Percentiles rank a stretch among this genome's conserved stretches.
Conservation (phyloP, 2,888 invertebrate genomes). For the Lasioglossum pauxillum region DNA sequence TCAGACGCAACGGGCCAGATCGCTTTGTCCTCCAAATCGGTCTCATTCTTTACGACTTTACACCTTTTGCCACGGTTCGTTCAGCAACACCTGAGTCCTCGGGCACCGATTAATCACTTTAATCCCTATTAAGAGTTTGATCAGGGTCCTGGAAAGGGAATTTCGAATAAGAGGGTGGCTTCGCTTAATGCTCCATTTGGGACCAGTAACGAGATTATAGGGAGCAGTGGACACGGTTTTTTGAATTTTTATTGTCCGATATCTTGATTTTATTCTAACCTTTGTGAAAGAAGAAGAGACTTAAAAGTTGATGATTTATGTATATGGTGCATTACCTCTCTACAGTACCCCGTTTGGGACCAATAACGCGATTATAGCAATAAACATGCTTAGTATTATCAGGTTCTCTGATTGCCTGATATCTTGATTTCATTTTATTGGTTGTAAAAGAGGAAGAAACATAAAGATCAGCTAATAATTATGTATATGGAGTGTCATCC, state of each 20-base stretch:
- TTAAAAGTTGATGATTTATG: neutral
- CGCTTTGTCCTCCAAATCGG: conserved; percentile 30
- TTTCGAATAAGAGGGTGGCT: neutral
- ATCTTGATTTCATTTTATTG: neutral
- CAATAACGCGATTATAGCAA: too few relatives aligned
- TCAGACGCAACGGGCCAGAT: neutral
- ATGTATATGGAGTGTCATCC: neutral
- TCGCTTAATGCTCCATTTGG: neutral
- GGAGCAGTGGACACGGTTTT: neutral
- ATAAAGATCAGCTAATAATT: neutral
- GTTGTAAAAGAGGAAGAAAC: neutral
- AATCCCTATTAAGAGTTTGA: conserved; percentile 1
- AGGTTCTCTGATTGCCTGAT: neutral
- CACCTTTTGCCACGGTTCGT: neutral
- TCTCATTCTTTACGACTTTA: conserved; percentile 23
- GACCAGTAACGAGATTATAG: neutral
- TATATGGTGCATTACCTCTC: neutral
- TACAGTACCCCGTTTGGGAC: neutral
- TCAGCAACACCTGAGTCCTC: neutral
- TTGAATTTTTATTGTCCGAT: neutral
- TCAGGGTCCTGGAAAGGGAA: neutral
- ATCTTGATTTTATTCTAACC: neutral
- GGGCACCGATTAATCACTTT: neutral
- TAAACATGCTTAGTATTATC: neutral
- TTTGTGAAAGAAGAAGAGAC: neutral